These are phyloP conservation scores for Sebastes wilsoni DNA, from an alignment of 2,797 vertebrate genomes.

Conservation along the genomic window DNA sequence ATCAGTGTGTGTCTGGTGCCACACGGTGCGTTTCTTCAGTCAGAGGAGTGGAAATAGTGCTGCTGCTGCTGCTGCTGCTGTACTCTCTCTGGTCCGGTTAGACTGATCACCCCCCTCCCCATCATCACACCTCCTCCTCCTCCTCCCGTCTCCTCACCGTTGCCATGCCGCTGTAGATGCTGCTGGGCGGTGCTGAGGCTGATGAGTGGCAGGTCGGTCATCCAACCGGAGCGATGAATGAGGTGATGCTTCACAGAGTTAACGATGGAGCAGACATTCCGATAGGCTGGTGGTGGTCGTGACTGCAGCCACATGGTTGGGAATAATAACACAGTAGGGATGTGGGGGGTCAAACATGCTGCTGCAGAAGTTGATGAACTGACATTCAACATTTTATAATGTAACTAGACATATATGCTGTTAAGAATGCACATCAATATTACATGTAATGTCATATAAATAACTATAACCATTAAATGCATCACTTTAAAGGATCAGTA, in stretches of 20 bases:
- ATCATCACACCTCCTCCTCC: slow-evolving; percentile 54
- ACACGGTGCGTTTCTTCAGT: slow-evolving; percentile 29
- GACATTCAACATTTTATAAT: not conserved
- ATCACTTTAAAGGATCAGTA: not conserved
- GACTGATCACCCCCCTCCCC: slow-evolving; percentile 15
- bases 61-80: not conserved
- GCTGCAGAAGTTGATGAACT: not conserved
- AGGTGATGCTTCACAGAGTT: slow-evolving; percentile 35
- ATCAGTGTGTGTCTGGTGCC: slow-evolving; percentile 16
- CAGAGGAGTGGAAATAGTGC: slow-evolving; percentile 18
- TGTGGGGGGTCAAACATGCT: not conserved
- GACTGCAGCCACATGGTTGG: slow-evolving; percentile 43
- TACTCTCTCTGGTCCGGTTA: slow-evolving; percentile 50
- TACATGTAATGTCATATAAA: not conserved
- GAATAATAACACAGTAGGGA: slow-evolving; percentile 29
- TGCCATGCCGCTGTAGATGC: slow-evolving; percentile 58
- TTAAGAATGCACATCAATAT: not conserved
- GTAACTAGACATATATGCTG: not conserved
- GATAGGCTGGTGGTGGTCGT: slow-evolving; percentile 45
- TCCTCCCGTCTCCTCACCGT: slow-evolving; percentile 31
- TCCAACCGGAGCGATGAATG: slow-evolving; percentile 34
- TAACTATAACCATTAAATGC: not conserved
- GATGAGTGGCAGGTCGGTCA: slow-evolving; percentile 45
- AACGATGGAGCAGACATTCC: slow-evolving; percentile 42
- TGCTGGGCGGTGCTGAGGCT: slow-evolving; percentile 47